A percentile compares a stretch with the other conserved stretches of the same genome.
Conservation (phyloP, 2,888 invertebrate species). For the Leptopilina syphax region DNA sequence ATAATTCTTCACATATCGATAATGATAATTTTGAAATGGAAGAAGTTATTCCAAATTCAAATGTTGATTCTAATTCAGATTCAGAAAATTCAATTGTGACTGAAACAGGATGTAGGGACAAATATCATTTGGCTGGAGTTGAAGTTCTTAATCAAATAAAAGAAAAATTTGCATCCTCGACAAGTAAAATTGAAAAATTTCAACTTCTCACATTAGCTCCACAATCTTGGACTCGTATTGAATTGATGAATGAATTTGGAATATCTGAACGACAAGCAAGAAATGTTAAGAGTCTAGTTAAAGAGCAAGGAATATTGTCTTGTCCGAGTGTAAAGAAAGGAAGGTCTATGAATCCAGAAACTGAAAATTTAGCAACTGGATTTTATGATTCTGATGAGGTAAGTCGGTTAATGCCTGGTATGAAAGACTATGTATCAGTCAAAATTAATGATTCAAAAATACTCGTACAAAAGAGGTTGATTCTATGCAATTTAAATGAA, state of each 20-base stretch:
- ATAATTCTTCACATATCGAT: not conserved
- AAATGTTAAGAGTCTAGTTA: not conserved
- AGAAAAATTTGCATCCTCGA: constrained; percentile 26
- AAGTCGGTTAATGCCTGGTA: not conserved
- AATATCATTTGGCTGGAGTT: constrained; percentile 18
- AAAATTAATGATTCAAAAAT: no score
- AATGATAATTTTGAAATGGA: not conserved
- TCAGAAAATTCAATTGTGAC: not conserved
- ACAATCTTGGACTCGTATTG: constrained; percentile 5
- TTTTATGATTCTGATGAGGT: not conserved
- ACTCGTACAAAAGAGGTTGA: constrained; percentile 41
- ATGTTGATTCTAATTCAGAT: not conserved
- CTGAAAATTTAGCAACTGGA: not conserved
- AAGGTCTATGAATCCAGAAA: not conserved
- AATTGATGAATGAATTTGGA: not conserved
- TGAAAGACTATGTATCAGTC: not conserved
- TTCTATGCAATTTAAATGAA: constrained; percentile 48
- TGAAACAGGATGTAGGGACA: constrained; percentile 7
- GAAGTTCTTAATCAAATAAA: constrained; percentile 26
- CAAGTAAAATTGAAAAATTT: not conserved
- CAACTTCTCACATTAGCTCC: constrained; percentile 28
- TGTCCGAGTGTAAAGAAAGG: no score
- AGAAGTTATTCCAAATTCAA: not conserved
- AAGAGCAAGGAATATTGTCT: no score
- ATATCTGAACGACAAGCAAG: constrained; percentile 11